Evolutionary conservation across 1,140 invertebrate genomes (phyloP).

Genomic region (Holcopasites calliopsidis): DNA sequence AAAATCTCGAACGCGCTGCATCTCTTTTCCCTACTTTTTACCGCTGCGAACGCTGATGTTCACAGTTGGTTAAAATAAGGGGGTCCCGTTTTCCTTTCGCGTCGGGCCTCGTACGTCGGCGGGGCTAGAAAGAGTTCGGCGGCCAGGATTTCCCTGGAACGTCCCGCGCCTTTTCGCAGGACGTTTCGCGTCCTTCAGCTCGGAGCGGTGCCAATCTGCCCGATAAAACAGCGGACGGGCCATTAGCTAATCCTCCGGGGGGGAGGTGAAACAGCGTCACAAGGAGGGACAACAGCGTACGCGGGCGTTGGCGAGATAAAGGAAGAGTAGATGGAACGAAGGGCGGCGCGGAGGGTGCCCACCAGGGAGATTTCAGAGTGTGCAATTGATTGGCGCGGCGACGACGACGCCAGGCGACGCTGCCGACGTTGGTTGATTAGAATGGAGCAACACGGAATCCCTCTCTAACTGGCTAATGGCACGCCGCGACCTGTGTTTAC

Average conservation of each 20-base stretch:
- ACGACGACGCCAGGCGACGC: slow-evolving; percentile 56
- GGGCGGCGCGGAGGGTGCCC: slow-evolving; percentile 38
- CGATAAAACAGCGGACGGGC: slow-evolving; percentile 76
- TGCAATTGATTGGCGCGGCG: slow-evolving; percentile 77
- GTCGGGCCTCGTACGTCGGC: too few relatives aligned
- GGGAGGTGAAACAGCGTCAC: slow-evolving; percentile 70
- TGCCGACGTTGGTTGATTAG: slow-evolving; percentile 75
- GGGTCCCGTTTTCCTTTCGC: too few relatives aligned
- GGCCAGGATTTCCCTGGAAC: slow-evolving; percentile 47
- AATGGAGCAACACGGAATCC: slow-evolving; percentile 79
- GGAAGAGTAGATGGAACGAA: slow-evolving; percentile 51
- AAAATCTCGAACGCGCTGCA: slow-evolving; percentile 23
- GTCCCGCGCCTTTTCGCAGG: slow-evolving; percentile 48
- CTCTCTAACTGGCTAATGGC: slow-evolving; percentile 78
- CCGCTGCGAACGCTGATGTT: too few relatives aligned
- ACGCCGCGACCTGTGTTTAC: slow-evolving; percentile 78
- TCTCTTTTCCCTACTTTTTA: too few relatives aligned
- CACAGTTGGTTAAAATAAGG: too few relatives aligned
- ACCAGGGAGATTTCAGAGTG: slow-evolving; percentile 70
- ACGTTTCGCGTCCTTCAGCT: slow-evolving; percentile 51
- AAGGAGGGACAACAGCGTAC: slow-evolving; percentile 20
- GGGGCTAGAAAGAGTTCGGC: too few relatives aligned
- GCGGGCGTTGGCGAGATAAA: slow-evolving; percentile 44
- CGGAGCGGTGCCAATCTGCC: slow-evolving; percentile 73
- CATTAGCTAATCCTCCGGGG: slow-evolving; percentile 77